Evolutionary conservation across 1,140 invertebrate species (phyloP), one percentile per base, ranked within the genome.

Genomic region (Globodera rostochiensis): DNA sequence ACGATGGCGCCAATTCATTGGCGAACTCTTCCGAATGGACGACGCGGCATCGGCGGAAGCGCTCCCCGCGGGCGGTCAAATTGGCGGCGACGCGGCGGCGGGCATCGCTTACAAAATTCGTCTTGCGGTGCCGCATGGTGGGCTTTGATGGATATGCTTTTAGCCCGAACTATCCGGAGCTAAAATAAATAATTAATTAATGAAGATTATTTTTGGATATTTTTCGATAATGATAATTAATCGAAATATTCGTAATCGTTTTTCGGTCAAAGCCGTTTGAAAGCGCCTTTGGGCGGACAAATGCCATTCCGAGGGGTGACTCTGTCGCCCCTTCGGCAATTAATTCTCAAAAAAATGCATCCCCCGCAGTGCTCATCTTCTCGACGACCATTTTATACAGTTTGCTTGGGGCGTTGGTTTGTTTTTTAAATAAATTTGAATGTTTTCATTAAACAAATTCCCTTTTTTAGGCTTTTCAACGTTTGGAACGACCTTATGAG

Each of bases 301-400:
- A 36, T 36, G 36, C 36, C 36, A 36, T 36, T 36, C 36, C 2
- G 36, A 36, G 36, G 36, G 36, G 36, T 2, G 36, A 50, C 13
- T 74, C 21, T 36, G 9, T 53, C 4, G 8, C 15, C 53, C 53
- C 53, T 53, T 53, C 7, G 53, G 53, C 53, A 64, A 64, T 19
- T 19, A 64, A 60, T 15, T 9, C 11, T 53, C 11, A 53, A 53
- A 53, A 50, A 53, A 53, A 53, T 53, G 50, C 13, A 19, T 19
- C 5, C 11, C 15, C 25, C 66, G 19, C 57, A 76, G 77, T 87
- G 67, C 70, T 86, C 21, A 71, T 86, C 19, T 77, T 77, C 47
- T 47, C 53, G 7, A 67, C 84, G 19, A 86, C 86, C 13, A 70
- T 86, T 36, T 46, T 87, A 7, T 86, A 86, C 70, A 69, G 70